A percentile compares a stretch with the other conserved stretches of the same genome.
These are phyloP conservation scores for Archips crataeganus DNA, from an alignment of 2,888 invertebrate species.

Conservation along the genomic window DNA sequence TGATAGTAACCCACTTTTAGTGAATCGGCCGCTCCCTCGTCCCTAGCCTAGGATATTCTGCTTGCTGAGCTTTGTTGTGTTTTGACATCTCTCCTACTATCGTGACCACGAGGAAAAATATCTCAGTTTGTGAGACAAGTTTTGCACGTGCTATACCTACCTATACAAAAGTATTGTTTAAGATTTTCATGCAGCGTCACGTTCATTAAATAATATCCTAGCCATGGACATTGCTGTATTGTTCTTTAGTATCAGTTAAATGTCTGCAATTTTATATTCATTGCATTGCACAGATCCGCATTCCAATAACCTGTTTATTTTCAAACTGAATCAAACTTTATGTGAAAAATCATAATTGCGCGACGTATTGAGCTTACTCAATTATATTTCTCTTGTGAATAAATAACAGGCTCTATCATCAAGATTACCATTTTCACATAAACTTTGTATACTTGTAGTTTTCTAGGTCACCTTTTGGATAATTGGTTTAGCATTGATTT, in stretches of 20 bases:
- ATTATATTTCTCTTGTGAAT: background rate
- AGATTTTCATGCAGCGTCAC: conserved; percentile 11
- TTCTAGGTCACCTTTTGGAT: conserved; percentile 34
- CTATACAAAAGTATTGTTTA: background rate
- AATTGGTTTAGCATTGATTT: conserved; percentile 36
- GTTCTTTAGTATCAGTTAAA: conserved; percentile 15
- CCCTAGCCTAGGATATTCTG: background rate
- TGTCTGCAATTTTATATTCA: conserved; percentile 9
- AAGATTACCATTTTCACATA: background rate
- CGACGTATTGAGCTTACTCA: background rate
- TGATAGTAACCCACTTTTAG: conserved; percentile 56
- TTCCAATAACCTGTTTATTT: conserved; percentile 28
- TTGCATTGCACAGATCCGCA: conserved; percentile 23
- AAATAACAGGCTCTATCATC: background rate
- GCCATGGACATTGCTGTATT: background rate
- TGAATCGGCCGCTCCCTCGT: conserved; percentile 46
- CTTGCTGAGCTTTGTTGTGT: background rate
- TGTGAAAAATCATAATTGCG: background rate
- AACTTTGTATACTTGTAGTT: background rate
- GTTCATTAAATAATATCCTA: conserved; percentile 8
- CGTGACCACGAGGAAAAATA: background rate
- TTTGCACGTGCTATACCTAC: background rate
- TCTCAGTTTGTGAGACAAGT: background rate
- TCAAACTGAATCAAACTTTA: background rate
- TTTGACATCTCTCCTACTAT: background rate